These are phyloP conservation scores for Pelosia muscerda DNA, from an alignment of 2,888 invertebrate genomes.

Conservation along the genomic window DNA sequence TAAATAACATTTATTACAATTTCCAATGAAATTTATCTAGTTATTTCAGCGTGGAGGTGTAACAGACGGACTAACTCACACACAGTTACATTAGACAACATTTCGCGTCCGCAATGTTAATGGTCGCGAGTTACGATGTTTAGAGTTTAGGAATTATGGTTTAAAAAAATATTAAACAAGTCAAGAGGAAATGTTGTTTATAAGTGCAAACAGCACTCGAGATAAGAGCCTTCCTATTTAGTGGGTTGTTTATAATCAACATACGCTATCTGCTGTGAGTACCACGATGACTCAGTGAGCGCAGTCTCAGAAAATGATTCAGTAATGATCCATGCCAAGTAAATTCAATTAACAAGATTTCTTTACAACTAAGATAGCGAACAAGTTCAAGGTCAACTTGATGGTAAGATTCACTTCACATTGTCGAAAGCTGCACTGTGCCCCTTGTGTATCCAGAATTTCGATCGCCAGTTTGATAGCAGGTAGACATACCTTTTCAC, in stretches of 20 bases:
- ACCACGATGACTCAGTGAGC: slow-evolving; percentile 32
- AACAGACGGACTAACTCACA: background rate
- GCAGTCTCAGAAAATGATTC: slow-evolving; percentile 32
- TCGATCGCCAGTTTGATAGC: background rate
- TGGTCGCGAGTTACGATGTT: slow-evolving; percentile 1
- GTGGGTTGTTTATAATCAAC: slow-evolving; percentile 29
- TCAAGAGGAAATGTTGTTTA: background rate
- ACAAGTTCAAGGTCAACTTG: background rate
- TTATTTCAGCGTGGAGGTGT: background rate
- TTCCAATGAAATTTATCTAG: background rate
- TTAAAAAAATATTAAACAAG: slow-evolving; percentile 9
- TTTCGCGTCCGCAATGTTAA: background rate
- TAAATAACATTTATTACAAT: background rate
- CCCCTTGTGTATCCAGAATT: background rate
- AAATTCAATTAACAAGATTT: background rate
- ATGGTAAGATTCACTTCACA: background rate
- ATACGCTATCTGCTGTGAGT: slow-evolving; percentile 30
- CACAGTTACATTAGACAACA: background rate
- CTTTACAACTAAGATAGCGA: background rate
- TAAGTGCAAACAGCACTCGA: slow-evolving; percentile 3
- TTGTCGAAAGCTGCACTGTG: background rate
- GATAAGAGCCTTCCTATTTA: slow-evolving; percentile 33
- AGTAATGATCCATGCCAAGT: slow-evolving; percentile 1
- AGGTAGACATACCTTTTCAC: background rate
- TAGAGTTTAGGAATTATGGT: background rate